Evolutionary conservation across 2,113 vertebrate species (phyloP).

Genomic region (Macquaria ambigua): DNA sequence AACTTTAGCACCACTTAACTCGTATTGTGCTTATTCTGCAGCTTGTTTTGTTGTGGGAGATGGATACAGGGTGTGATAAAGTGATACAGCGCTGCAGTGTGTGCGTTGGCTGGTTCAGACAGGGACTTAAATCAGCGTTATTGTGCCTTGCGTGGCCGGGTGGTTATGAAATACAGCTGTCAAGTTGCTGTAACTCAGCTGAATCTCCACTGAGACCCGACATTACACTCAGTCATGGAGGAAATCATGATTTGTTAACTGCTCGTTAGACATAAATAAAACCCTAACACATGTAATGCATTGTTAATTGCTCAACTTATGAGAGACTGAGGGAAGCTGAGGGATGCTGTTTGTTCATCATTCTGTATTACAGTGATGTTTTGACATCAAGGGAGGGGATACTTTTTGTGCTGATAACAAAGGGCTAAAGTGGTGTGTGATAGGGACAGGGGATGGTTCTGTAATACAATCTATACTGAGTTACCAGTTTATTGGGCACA

Average conservation of each 20-base stretch:
- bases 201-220: constrained; percentile 70
- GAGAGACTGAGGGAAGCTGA: constrained; percentile 43
- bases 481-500: constrained; percentile 28
- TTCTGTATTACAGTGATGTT: constrained; percentile 54
- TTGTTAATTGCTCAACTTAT: constrained; percentile 75
- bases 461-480: background rate
- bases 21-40: constrained; percentile 81
- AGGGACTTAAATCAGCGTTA: constrained; percentile 80
- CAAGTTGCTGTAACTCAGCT: constrained; percentile 73
- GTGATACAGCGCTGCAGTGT: constrained; percentile 60
- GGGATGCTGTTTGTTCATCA: constrained; percentile 58
- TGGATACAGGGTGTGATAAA: constrained; percentile 76
- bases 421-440: constrained; percentile 6
- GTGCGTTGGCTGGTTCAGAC: constrained; percentile 64
- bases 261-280: constrained; percentile 78
- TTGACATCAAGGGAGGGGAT: constrained; percentile 1
- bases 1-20: constrained; percentile 81
- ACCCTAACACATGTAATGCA: constrained; percentile 73
- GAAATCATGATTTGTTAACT: constrained; percentile 80
- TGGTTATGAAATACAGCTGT: constrained; percentile 79
- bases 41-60: constrained; percentile 78
- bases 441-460: constrained; percentile 8
- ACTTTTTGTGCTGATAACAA: constrained; percentile 41
- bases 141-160: constrained; percentile 63
- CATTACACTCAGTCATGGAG: constrained; percentile 69